Evolutionary conservation across 2,113 vertebrate species (phyloP), one percentile per base, ranked within the genome.

Genomic region (Progne subis): DNA sequence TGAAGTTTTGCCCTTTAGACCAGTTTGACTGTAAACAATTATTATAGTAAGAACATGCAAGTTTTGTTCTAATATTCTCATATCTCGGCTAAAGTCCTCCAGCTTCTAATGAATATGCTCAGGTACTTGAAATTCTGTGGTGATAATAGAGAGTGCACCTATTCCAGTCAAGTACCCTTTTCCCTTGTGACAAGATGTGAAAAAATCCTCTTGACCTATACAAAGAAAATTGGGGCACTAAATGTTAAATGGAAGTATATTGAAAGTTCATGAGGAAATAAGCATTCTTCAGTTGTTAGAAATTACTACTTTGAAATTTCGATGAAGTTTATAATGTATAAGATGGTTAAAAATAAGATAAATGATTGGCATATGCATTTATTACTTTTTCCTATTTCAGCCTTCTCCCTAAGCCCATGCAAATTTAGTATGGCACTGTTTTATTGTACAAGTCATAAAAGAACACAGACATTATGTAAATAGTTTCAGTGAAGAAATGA

Each of bases 391-490:
- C 20, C 28, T 64, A 39, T 91, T 88, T 92, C 72, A 81, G 17
- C 14, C 12, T 72, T 90, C 53, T 75, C 16, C 28, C 20, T 79
- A 56, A 86, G 34, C 34, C 61, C 39, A 59, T 60, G 34, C 2
- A 23, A 92, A 89, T 93, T 76, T 47, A 64, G 47, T 52, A 68
- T 5, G 8, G 20, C 68, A 88, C 53, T 68, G 29, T 0, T 69
- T 92, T 92, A 85, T 85, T 59, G 55, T 75, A 80, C 29, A 60
- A 93, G 64, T 56, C 64, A 82, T 82, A 90, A 81, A 83, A 83
- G 71, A 95, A 81, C 52, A 94, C 31, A 83, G 89, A 86, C 75
- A 90, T 94, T 92, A 94, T 94, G 91, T 91, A 96, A 95, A 95
- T 90, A 96, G 49, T 86, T 91, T 91, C 82, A 57, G 56, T 78